Conservation (phyloP, 2,113 vertebrate genomes). For the Butorides virescens region DNA sequence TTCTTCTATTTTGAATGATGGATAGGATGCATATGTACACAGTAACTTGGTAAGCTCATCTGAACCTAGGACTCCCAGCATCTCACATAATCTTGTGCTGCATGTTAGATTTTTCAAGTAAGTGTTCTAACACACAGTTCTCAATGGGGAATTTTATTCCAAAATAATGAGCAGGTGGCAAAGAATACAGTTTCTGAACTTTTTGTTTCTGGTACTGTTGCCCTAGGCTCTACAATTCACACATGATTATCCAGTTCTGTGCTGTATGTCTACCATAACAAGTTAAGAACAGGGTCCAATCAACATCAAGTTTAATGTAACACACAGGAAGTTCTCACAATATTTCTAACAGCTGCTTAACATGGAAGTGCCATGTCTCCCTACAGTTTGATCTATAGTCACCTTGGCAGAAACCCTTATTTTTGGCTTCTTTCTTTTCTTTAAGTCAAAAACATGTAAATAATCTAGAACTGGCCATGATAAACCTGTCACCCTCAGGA, state of each 20-base stretch:
- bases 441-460: neutral
- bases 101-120: neutral
- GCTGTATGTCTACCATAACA: neutral
- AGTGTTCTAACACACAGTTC: neutral
- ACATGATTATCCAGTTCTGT: neutral
- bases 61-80: neutral
- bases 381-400: neutral
- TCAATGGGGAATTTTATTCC: neutral
- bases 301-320: neutral
- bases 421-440: neutral
- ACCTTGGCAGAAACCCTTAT: neutral
- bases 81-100: neutral
- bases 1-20: neutral
- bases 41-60: neutral
- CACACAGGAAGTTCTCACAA: neutral
- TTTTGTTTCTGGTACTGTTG: neutral
- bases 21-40: neutral
- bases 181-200: neutral
- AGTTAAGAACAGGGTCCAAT: neutral
- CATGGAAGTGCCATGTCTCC: neutral
- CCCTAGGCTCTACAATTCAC: neutral
- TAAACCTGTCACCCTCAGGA: constrained; percentile 22
- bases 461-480: neutral
- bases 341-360: neutral
- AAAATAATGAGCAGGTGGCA: neutral